phyloP scores from a whole-genome alignment of 1,140 invertebrate species.

The Neodiprion lecontei region DNA sequence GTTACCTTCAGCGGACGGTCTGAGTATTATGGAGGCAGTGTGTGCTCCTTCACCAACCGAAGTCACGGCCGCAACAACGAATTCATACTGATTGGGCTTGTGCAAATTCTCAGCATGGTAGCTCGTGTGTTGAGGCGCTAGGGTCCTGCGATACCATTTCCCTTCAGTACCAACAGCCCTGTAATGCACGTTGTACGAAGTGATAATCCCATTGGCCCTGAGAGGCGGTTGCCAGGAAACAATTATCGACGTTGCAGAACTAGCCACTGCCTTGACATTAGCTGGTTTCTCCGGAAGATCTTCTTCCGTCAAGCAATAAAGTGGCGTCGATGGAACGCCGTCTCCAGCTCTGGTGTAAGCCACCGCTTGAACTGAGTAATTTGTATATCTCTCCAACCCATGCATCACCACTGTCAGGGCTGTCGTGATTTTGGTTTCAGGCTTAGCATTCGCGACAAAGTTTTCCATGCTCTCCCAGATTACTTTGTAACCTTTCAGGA shows the following conservation, averaged over 20 bases:
- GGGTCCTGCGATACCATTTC: conserved; percentile 51
- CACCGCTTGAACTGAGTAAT: conserved; percentile 79
- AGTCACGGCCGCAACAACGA: conserved; percentile 77
- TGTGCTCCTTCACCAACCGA: conserved; percentile 82
- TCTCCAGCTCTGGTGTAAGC: conserved; percentile 90
- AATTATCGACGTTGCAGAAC: conserved; percentile 82
- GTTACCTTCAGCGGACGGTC: conserved; percentile 77
- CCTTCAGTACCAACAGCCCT: conserved; percentile 50
- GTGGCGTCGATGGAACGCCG: conserved; percentile 80
- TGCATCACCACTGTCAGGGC: conserved; percentile 71
- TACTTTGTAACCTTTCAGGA: conserved; percentile 88
- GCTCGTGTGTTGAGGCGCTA: conserved; percentile 58
- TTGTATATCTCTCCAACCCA: conserved; percentile 83
- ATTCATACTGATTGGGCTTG: conserved; percentile 67
- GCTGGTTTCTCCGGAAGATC: conserved; percentile 89
- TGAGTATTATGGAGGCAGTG: conserved; percentile 76
- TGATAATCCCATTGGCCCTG: conserved; percentile 66
- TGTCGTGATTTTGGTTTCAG: conserved; percentile 71
- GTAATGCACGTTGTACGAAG: conserved; percentile 62
- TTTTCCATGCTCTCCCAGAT: conserved; percentile 68
- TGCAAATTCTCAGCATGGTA: conserved; percentile 62
- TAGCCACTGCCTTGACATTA: conserved; percentile 87
- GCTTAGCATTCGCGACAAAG: conserved; percentile 49
- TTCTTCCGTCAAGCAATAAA: conserved; percentile 90
- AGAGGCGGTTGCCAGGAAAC: conserved; percentile 79